Evolutionary conservation across 2,797 vertebrate genomes (phyloP), one percentile per base, ranked within the genome.

Genomic region (Otolemur crassicaudatus): DNA sequence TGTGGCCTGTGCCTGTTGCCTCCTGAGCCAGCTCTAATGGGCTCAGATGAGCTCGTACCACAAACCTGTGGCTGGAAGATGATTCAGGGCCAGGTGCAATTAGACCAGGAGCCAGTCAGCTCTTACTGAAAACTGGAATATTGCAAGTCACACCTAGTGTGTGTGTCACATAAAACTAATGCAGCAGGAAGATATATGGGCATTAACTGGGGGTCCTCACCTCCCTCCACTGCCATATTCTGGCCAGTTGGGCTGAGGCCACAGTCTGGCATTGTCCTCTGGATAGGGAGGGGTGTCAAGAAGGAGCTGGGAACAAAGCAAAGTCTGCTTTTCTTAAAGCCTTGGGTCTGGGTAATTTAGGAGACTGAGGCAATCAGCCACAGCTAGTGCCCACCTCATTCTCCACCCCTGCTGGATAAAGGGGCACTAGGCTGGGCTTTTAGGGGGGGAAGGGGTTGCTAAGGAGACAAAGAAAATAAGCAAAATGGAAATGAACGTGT

Each of bases 71-170:
- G 37, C 90, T 90, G 58, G 92, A 82, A 61, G 76, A 92, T 83
- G 97, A 86, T 63, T 94, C 80, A 37, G 49, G 87, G 90, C 95
- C 95, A 94, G 60, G 84, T 75, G 94, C 60, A 87, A 53, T 88
- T 73, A 88, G 77, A 60, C 77, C 2, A 25, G 6, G 69, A 67
- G 85, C 90, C 77, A 58, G 94, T 53, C 70, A 12, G 70, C 53
- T 81, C 83, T 96, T 95, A 77, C 91, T 84, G 86, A 91, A 88
- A 91, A 65, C 80, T 91, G 94, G 89, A 86, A 83, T 43, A 76
- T 49, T 85, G 94, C 73, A 77, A 91, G 83, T 94, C 96, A 94
- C 94, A 97, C 96, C 82, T 91, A 81, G 75, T 73, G 37, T 56
- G 56, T 63, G 58, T 22, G 61, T 97, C 92, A 49, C 40, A 31